Evolutionary conservation across 2,797 vertebrate species (phyloP).

Genomic region (Luscinia luscinia): DNA sequence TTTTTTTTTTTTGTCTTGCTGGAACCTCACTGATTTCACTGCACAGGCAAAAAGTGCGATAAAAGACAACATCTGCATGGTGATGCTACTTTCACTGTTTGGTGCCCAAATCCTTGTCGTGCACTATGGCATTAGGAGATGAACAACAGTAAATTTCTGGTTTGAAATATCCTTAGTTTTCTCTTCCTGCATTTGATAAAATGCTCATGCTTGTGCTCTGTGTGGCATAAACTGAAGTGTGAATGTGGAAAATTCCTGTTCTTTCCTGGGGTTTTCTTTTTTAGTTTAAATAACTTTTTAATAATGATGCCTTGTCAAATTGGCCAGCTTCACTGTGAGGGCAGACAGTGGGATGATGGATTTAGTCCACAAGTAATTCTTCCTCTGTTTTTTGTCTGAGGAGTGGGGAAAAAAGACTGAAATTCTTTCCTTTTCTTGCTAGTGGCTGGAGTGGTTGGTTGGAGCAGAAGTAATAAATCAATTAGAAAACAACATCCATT

Average conservation of each 20-base stretch:
- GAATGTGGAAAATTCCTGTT: neutral
- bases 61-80: neutral
- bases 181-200: neutral
- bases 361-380: neutral
- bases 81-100: accelerated
- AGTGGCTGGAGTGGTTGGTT: neutral
- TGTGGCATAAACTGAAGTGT: neutral
- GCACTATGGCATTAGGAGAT: neutral
- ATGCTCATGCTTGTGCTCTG: neutral
- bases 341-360: neutral
- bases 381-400: neutral
- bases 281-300: neutral
- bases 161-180: neutral
- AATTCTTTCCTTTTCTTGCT: neutral
- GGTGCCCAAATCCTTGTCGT: neutral
- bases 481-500: neutral
- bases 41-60: neutral
- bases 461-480: neutral
- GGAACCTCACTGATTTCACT: neutral
- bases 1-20: neutral
- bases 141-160: neutral
- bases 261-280: neutral
- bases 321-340: neutral
- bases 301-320: neutral
- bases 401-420: neutral